These are phyloP conservation scores for Alectura lathami DNA, from an alignment of 2,113 vertebrate species.

Conservation along the genomic window DNA sequence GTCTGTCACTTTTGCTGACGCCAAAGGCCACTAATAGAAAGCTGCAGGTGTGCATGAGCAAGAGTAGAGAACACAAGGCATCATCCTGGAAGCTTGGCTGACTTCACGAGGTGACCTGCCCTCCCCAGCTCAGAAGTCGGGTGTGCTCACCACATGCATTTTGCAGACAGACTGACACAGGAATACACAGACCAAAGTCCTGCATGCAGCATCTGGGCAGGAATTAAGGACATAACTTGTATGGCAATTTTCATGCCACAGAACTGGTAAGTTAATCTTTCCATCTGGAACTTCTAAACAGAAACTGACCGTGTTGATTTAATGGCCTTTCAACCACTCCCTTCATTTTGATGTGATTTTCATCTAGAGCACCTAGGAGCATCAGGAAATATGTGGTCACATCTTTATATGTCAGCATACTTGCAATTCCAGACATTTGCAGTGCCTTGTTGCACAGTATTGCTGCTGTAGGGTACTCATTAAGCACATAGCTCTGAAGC, in stretches of 20 bases:
- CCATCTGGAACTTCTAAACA: background rate
- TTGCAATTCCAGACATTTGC: background rate
- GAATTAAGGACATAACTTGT: background rate
- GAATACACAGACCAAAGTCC: background rate
- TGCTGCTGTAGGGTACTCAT: background rate
- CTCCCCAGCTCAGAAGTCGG: background rate
- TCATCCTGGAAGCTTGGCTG: background rate
- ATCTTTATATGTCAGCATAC: background rate
- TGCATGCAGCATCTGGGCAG: background rate
- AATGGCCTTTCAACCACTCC: background rate
- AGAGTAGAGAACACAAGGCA: background rate
- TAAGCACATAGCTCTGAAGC: background rate
- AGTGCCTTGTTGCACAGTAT: background rate
- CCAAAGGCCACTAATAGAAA: background rate
- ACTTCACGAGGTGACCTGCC: background rate
- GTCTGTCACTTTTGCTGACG: background rate
- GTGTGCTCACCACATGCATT: background rate
- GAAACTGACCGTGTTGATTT: background rate
- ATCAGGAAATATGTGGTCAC: background rate
- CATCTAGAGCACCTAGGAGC: background rate
- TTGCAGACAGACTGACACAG: background rate
- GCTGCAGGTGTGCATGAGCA: background rate
- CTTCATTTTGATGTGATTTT: background rate
- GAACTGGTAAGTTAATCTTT: background rate
- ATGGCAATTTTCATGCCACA: background rate